Evolutionary conservation across 2,113 vertebrate genomes (phyloP).

Genomic region (Psittacus erithacus): DNA sequence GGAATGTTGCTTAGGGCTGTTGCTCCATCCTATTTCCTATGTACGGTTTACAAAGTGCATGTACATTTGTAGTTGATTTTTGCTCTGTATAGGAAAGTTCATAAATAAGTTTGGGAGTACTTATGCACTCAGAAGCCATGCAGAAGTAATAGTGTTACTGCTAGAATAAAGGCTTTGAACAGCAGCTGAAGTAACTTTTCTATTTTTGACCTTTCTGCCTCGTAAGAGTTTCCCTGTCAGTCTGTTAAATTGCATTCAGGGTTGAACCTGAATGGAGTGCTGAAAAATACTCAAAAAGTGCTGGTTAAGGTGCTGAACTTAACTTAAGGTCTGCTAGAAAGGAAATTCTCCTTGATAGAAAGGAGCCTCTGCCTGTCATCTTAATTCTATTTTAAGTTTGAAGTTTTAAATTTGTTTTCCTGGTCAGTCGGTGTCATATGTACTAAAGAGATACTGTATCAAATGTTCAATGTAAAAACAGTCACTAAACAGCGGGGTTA

Average conservation of each 20-base stretch:
- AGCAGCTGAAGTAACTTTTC: neutral
- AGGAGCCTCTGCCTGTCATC: neutral
- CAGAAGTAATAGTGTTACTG: neutral
- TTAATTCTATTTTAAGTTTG: neutral
- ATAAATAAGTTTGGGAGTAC: neutral
- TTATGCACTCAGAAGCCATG: neutral
- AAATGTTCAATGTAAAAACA: neutral
- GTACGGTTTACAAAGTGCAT: neutral
- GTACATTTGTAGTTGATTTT: neutral
- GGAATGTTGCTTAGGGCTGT: neutral
- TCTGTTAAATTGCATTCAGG: neutral
- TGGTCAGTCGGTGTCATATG: neutral
- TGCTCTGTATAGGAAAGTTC: neutral
- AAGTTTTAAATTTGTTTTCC: neutral
- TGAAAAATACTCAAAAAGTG: neutral
- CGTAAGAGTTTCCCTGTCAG: neutral
- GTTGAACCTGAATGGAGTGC: neutral
- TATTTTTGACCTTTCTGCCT: neutral
- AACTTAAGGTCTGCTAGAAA: neutral
- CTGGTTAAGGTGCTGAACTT: neutral
- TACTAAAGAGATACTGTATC: fast-evolving
- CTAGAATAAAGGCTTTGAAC: neutral
- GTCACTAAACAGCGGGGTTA: neutral
- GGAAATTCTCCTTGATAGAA: neutral
- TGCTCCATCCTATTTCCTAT: neutral